A percentile compares a stretch with the other conserved stretches of the same genome.
Evolutionary conservation across 2,113 vertebrate genomes (phyloP).

Genomic region (Gambusia holbrooki): DNA sequence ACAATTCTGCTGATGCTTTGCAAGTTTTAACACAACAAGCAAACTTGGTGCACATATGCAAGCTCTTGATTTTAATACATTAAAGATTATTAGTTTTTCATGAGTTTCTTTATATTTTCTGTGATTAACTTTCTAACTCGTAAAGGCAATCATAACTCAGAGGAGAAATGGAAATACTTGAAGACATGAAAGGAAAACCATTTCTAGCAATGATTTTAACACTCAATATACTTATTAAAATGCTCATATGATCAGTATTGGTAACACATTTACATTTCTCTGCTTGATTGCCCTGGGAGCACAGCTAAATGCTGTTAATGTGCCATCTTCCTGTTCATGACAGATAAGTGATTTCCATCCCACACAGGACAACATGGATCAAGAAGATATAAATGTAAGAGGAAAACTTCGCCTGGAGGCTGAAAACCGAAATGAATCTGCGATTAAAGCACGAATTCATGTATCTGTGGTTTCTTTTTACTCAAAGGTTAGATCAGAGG

Average conservation of each 20-base stretch:
- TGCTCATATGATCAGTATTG: neutral
- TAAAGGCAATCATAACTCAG: too few relatives aligned
- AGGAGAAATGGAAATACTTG: too few relatives aligned
- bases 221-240: neutral
- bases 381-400: slow-evolving; percentile 10
- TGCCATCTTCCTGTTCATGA: slow-evolving; percentile 8
- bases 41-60: neutral
- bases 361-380: slow-evolving; percentile 7
- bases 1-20: neutral
- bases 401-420: slow-evolving; percentile 9
- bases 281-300: neutral
- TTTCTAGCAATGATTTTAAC: neutral
- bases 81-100: neutral
- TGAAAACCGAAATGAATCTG: slow-evolving; percentile 14
- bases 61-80: neutral
- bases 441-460: neutral
- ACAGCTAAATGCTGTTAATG: slow-evolving; percentile 10
- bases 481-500: slow-evolving; percentile 8
- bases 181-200: neutral
- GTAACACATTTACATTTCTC: neutral
- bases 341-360: slow-evolving; percentile 25
- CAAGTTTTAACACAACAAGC: neutral
- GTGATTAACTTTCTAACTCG: too few relatives aligned
- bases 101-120: too few relatives aligned
- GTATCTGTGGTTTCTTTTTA: neutral